A percentile compares a stretch with the other conserved stretches of the same genome.
phyloP scores from a whole-genome alignment of 2,797 vertebrate genomes.

The Mormyrus hasselquistii region DNA sequence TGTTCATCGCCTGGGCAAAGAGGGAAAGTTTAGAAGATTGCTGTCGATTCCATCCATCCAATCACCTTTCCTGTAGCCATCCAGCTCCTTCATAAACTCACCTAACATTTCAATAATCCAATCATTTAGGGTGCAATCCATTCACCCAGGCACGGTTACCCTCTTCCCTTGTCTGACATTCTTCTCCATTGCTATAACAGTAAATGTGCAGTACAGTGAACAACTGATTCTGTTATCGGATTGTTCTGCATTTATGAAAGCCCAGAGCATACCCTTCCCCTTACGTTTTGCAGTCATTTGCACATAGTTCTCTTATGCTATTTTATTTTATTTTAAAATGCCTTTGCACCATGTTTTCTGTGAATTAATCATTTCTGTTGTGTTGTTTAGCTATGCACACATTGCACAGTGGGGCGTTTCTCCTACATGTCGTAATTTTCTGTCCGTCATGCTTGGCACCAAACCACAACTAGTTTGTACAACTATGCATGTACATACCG shows the following conservation, averaged over 20 bases:
- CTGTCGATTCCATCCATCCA: neutral
- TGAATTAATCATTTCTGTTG: neutral
- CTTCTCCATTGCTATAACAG: too few relatives aligned
- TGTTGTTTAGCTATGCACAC: neutral
- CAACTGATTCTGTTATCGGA: neutral
- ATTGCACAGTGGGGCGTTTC: neutral
- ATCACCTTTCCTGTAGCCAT: neutral
- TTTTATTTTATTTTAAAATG: neutral
- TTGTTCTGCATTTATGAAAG: neutral
- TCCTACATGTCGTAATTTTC: neutral
- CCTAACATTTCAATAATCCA: neutral
- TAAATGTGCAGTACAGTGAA: neutral
- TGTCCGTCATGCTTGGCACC: neutral
- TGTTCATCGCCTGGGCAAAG: neutral
- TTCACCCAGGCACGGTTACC: neutral
- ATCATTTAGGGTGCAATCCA: neutral
- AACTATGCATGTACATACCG: neutral
- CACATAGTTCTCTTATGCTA: neutral
- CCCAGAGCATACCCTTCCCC: neutral
- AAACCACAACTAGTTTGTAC: neutral
- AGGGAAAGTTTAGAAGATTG: neutral
- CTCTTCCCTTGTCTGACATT: neutral
- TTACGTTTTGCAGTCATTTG: neutral
- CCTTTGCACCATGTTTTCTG: neutral
- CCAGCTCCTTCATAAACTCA: neutral